Percentiles rank a stretch among this genome's conserved stretches.
phyloP scores from a whole-genome alignment of 2,113 vertebrate species.

The Anoplopoma fimbria region DNA sequence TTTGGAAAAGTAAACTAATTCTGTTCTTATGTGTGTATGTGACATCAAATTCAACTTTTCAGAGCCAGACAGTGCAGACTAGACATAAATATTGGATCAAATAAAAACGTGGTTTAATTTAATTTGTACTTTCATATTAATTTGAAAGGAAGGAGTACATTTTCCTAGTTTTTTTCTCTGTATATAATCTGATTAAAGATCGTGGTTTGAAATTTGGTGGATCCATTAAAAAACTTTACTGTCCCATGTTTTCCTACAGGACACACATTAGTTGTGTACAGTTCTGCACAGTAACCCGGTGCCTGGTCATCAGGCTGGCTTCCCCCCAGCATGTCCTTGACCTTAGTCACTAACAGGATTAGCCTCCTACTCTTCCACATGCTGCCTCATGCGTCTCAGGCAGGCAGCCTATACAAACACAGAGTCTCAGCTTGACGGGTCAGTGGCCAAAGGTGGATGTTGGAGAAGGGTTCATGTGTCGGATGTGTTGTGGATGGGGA shows the following conservation, averaged over 20 bases:
- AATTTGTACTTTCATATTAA: not conserved
- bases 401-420: conserved; percentile 53
- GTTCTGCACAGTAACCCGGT: conserved; percentile 35
- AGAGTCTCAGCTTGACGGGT: conserved; percentile 25
- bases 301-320: conserved; percentile 58
- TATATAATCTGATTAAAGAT: not conserved
- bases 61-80: not conserved
- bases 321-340: conserved; percentile 75
- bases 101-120: not conserved
- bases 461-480: not conserved
- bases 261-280: not conserved
- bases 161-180: not conserved
- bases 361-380: conserved; percentile 71
- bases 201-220: not conserved
- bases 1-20: not conserved
- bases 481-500: conserved; percentile 14
- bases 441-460: conserved; percentile 8
- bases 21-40: not conserved
- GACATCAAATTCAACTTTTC: not conserved
- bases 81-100: conserved; percentile 10
- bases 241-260: not conserved
- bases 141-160: not conserved
- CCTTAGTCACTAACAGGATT: conserved; percentile 82
- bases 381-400: conserved; percentile 65
- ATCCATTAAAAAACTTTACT: not conserved